Evolutionary conservation across 2,888 invertebrate genomes (phyloP).

Genomic region (Diaperis boleti): DNA sequence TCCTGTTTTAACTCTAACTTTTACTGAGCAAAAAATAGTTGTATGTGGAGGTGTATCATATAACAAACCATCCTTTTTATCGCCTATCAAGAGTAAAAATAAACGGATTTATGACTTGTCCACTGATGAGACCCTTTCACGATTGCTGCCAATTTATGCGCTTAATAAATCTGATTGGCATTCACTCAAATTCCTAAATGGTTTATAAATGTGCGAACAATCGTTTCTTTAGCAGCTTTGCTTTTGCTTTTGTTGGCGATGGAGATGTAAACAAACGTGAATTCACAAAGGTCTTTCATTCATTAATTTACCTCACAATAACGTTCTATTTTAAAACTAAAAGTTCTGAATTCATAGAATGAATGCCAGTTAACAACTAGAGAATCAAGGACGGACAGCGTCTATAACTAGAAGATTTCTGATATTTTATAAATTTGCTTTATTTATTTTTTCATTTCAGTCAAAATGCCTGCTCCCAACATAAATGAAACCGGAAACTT

Average conservation of each 20-base stretch:
- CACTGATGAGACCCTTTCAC: not conserved
- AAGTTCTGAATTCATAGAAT: too few species aligned
- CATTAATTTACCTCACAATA: not conserved
- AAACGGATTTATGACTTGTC: slow-evolving; percentile 11
- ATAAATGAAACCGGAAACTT: slow-evolving; percentile 47
- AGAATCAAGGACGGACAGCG: too few species aligned
- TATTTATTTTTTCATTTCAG: slow-evolving; percentile 1
- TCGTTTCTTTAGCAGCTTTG: not conserved
- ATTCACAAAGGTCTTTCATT: slow-evolving; percentile 14
- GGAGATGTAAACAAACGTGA: slow-evolving; percentile 14
- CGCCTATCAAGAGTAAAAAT: slow-evolving; percentile 1
- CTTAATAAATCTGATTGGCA: slow-evolving; percentile 22
- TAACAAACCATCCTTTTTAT: not conserved
- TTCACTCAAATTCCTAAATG: slow-evolving; percentile 1
- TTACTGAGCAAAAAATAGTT: too few species aligned
- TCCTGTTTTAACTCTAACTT: not conserved
- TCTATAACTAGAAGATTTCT: too few species aligned
- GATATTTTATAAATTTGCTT: not conserved
- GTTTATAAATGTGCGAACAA: not conserved
- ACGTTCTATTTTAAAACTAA: not conserved
- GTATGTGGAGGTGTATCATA: not conserved
- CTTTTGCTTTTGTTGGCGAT: slow-evolving; percentile 1
- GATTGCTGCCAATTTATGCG: slow-evolving; percentile 13
- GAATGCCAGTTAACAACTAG: too few species aligned
- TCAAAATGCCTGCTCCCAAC: slow-evolving; percentile 36